Evolutionary conservation across 2,113 vertebrate genomes (phyloP), one percentile per base, ranked within the genome.

Genomic region (Gobio gobio): DNA sequence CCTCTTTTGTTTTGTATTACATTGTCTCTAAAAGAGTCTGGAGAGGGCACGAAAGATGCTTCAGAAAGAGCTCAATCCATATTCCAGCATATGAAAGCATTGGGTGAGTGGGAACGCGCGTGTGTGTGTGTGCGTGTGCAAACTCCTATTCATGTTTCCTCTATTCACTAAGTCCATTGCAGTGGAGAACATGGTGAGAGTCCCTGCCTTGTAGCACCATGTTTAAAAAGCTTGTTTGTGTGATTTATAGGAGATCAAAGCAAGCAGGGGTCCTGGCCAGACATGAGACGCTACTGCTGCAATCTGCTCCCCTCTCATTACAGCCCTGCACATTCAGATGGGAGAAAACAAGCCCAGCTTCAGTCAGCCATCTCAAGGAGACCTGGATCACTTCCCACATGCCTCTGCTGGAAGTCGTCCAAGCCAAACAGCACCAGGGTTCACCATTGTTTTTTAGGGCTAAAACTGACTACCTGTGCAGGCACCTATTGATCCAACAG

Each of bases 191-290:
- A 83, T 82, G 68, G 73, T 80, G 74, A 85, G 83, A 89, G 84
- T 82, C 82, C 75, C 88, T 83, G 83, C 87, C 86, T 3, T 22
- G 26, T 76, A 90, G 90, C 85, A 90, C 90, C 88, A 88, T 88
- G 88, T 90, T 92, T 89, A 70, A 93, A 93, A 93, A 92, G 93
- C 91, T 86, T 93, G 91, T 92, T 94, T 92, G 92, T 91, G 91
- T 93, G 29, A 29, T 90, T 91, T 85, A 89, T 85, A 89, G 90
- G 88, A 92, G 92, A 95, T 95, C 94, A 94, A 93, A 94, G 92
- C 91, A 90, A 89, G 88, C 24, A 58, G 84, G 90, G 90, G 89
- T 90, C 91, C 93, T 94, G 94, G 94, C 93, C 86, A 89, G 93
- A 93, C 91, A 94, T 94, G 91, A 94, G 93, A 93, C 87, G 82